Conservation (phyloP, 2,113 vertebrate species). For the Calyptomena viridis region DNA sequence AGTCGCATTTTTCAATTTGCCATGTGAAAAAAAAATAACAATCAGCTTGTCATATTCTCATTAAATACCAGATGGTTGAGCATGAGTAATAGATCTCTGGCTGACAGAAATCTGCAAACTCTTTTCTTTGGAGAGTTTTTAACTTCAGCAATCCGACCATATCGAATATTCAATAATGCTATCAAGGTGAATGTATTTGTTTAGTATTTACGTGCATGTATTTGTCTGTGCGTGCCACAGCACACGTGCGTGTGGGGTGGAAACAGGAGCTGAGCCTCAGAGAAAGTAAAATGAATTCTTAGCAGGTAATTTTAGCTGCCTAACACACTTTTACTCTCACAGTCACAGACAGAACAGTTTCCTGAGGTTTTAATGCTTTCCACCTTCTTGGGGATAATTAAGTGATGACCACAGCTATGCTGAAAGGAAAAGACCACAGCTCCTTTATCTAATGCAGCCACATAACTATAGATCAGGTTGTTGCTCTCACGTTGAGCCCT, state of each 20-base stretch:
- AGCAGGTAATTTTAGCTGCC: slow-evolving; percentile 1
- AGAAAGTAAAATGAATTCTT: slow-evolving; percentile 17
- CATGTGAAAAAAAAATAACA: slow-evolving; percentile 76
- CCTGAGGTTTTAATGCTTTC: slow-evolving; percentile 21
- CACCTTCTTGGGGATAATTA: neutral
- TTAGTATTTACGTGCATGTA: neutral
- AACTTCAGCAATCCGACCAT: slow-evolving; percentile 57
- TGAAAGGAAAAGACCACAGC: slow-evolving; percentile 12
- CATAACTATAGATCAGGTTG: neutral
- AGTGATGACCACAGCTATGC: slow-evolving; percentile 4
- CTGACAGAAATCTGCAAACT: slow-evolving; percentile 75
- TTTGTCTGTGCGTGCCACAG: neutral
- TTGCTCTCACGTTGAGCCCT: accelerated
- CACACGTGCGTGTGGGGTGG: neutral
- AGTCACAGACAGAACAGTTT: neutral
- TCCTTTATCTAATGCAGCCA: neutral
- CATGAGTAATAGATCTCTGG: slow-evolving; percentile 79
- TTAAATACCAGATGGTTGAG: slow-evolving; percentile 81
- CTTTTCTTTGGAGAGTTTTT: slow-evolving; percentile 72
- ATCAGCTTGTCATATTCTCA: slow-evolving; percentile 80
- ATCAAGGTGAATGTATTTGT: slow-evolving; percentile 58
- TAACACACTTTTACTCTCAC: neutral
- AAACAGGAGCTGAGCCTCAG: neutral
- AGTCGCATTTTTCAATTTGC: slow-evolving; percentile 78
- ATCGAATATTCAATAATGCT: slow-evolving; percentile 33